Conservation (phyloP, 2,888 invertebrate species). For the Willowsia nigromaculata region DNA sequence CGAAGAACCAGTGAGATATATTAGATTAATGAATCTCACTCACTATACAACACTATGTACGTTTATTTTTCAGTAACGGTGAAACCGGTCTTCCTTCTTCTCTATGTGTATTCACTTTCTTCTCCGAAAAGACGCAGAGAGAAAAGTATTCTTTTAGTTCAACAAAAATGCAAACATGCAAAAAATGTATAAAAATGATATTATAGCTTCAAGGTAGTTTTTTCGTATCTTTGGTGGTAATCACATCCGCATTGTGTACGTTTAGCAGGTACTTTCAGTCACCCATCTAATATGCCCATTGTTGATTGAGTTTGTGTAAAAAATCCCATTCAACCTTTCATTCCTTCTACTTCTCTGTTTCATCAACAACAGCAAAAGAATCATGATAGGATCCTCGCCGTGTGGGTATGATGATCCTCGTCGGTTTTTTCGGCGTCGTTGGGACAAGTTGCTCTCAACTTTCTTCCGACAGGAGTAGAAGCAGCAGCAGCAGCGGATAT, state of each 20-base stretch:
- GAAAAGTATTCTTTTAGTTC: too few species aligned
- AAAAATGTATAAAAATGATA: not conserved
- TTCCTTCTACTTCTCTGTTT: not conserved
- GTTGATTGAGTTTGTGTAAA: not conserved
- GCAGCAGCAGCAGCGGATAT: not conserved
- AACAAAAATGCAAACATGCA: not conserved
- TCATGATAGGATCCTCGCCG: not conserved
- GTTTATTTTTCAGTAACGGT: not conserved
- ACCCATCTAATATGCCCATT: too few species aligned
- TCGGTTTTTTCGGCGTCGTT: slow-evolving; percentile 15
- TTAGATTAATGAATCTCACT: slow-evolving; percentile 25
- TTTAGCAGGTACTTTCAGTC: too few species aligned
- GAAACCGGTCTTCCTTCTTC: slow-evolving; percentile 42
- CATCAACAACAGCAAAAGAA: not conserved
- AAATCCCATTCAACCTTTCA: slow-evolving; percentile 16
- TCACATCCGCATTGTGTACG: slow-evolving; percentile 50
- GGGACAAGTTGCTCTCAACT: slow-evolving; percentile 26
- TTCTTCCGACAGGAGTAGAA: slow-evolving; percentile 35
- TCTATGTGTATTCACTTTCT: not conserved
- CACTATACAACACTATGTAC: not conserved
- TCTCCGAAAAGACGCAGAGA: not conserved
- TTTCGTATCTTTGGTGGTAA: slow-evolving; percentile 14
- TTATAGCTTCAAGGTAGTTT: not conserved
- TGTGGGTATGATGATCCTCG: not conserved
- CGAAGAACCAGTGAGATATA: not conserved